Evolutionary conservation across 2,113 vertebrate species (phyloP).

Genomic region (Pyxicephalus adspersus): DNA sequence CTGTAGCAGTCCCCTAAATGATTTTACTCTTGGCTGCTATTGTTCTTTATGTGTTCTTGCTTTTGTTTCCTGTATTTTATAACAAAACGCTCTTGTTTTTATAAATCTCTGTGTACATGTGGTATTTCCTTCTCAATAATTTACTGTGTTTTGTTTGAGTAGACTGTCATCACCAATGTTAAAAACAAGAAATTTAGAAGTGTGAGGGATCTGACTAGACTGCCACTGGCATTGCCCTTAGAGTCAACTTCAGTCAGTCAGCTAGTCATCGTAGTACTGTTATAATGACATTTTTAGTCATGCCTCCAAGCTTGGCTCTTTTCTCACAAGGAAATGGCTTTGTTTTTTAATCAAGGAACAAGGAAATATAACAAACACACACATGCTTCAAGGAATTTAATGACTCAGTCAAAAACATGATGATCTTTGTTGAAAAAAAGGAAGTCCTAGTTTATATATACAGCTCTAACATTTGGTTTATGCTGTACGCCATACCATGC

Average conservation of each 20-base stretch:
- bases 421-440: background rate
- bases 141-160: no score
- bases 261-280: background rate
- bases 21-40: no score
- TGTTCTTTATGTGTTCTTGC: no score
- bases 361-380: slow-evolving; percentile 4
- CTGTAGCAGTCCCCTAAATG: no score
- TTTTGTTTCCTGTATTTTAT: no score
- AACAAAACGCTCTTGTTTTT: no score
- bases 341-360: slow-evolving; percentile 8
- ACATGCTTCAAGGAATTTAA: background rate
- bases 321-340: slow-evolving; percentile 20
- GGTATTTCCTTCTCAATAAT: no score
- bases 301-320: slow-evolving; percentile 4
- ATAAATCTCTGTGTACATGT: no score
- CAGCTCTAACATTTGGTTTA: no score
- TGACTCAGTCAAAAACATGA: background rate
- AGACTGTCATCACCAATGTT: background rate
- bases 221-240: background rate
- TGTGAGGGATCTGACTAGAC: background rate
- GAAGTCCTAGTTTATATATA: background rate
- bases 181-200: no score
- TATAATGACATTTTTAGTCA: slow-evolving; percentile 12
- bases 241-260: background rate
- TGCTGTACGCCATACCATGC: background rate